A percentile compares a stretch with the other conserved stretches of the same genome.
Conservation (phyloP, 2,113 vertebrate genomes). For the Chinchilla lanigera region DNA sequence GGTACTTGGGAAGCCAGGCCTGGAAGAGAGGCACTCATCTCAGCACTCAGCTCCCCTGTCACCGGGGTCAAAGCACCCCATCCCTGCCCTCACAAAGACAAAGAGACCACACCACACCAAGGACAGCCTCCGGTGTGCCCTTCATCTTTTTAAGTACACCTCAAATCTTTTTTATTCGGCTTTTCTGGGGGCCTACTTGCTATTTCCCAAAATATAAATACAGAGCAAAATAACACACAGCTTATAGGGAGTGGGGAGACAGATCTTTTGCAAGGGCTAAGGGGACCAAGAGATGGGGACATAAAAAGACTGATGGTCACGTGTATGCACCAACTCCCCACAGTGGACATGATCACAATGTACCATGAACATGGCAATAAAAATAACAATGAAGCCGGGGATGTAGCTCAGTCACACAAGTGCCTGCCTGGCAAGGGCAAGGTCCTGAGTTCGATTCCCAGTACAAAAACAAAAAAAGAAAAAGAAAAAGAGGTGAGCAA, state of each 20-base stretch:
- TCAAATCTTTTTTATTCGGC: background rate
- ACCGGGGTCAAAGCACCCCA: too few species aligned
- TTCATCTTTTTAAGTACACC: background rate
- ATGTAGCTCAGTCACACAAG: too few species aligned
- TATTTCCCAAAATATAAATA: background rate
- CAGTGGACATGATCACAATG: background rate
- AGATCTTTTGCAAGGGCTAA: background rate
- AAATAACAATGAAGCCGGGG: background rate
- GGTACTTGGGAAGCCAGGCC: background rate
- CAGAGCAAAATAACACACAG: background rate
- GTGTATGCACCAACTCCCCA: background rate
- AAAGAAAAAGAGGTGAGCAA: background rate
- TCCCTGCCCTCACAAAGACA: too few species aligned
- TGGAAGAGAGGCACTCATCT: too few species aligned
- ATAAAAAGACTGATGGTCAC: background rate
- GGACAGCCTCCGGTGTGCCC: rapidly evolving
- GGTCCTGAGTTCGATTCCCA: too few species aligned
- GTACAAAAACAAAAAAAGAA: too few species aligned
- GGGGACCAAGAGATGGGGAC: background rate
- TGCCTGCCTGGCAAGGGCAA: too few species aligned
- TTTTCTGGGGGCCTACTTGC: background rate
- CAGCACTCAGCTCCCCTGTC: too few species aligned
- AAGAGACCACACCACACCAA: background rate
- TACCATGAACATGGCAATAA: background rate
- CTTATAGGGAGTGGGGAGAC: background rate